phyloP scores from a whole-genome alignment of 2,888 invertebrate species.

The Metopia argyrocephala region DNA sequence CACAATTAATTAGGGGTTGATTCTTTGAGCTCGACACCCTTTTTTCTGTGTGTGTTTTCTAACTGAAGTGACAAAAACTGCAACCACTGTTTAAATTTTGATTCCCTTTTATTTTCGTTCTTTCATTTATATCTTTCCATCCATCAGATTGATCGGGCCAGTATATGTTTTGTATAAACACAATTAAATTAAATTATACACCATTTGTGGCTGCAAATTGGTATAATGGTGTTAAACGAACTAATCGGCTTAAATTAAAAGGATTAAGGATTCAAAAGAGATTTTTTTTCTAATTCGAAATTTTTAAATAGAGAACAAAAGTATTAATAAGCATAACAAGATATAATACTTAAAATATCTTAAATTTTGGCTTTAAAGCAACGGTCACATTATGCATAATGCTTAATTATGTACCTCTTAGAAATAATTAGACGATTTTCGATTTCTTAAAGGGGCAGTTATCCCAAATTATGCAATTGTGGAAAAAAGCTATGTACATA shows the following conservation, averaged over 20 bases:
- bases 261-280: slow-evolving; percentile 40
- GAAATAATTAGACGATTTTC: too few species aligned
- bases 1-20: slow-evolving; percentile 63
- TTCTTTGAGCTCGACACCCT: slow-evolving; percentile 31
- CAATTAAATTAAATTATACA: slow-evolving; percentile 50
- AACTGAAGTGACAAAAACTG: slow-evolving; percentile 56
- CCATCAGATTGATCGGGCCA: slow-evolving; percentile 2
- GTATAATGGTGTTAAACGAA: slow-evolving; percentile 49
- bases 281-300: slow-evolving; percentile 2
- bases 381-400: too few species aligned
- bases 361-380: too few species aligned
- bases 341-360: too few species aligned
- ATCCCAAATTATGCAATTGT: too few species aligned
- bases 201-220: slow-evolving; percentile 58
- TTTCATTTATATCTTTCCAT: neutral
- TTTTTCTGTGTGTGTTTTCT: neutral
- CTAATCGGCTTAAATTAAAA: slow-evolving; percentile 61
- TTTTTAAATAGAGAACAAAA: too few species aligned
- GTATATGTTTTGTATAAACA: slow-evolving; percentile 33
- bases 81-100: slow-evolving; percentile 14
- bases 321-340: too few species aligned
- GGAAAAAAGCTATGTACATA: too few species aligned
- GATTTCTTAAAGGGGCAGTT: too few species aligned
- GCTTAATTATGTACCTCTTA: too few species aligned
- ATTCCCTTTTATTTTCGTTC: slow-evolving; percentile 12